Base-by-base conservation (phyloP, 2,888 invertebrate genomes). In the Conus canariensis region DNA sequence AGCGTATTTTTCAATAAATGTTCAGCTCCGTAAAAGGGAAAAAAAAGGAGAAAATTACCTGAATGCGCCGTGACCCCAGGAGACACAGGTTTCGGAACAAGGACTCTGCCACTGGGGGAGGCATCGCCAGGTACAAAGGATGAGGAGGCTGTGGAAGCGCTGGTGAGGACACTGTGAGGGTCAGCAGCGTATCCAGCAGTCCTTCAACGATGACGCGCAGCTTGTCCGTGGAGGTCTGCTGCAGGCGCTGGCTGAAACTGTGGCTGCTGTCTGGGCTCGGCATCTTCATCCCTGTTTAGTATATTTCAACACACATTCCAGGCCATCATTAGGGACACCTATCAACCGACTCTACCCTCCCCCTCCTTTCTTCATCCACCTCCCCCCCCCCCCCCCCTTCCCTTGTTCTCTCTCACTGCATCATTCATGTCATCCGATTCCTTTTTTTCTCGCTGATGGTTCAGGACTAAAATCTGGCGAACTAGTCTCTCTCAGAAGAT, bases 121-220 rank as follows among this genome's bases (percentile, higher is more conserved):
- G 93, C n/a, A 96, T 92, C n/a, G 94, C 92, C 25, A 92, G 92
- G 91, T 95, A 95, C 59, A 96, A 93, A 8, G 95, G 94, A 16
- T 92, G 87, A 10, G 95, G 94, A 25, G 94, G 94, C 87, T 94
- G 94, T 6, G 94, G 95, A 12, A 95, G 98, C 97, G 95, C 93
- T 12, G 95, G 93, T 1, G 93, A 92, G n/a, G 93, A 90, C 14
- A 91, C 90, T 0, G 95, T 95, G 91, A 95, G 94, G 89, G 95
- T 95, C 56, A 99, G 97, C 80, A 99, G 96, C 93, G 98, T 97
- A 96, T 98, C 98, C 14, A 98, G 97, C 56, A 99, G 96, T 93
- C 97, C 97, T 96, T 98, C 98, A 3, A 98, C 97, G 19, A 99
- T 97, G 45, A 98, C 97, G 64, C 98, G 97, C 92, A 99, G 96